Evolutionary conservation across 1,140 invertebrate species (phyloP), one percentile per base, ranked within the genome.

Genomic region (Camponotus vicinus): DNA sequence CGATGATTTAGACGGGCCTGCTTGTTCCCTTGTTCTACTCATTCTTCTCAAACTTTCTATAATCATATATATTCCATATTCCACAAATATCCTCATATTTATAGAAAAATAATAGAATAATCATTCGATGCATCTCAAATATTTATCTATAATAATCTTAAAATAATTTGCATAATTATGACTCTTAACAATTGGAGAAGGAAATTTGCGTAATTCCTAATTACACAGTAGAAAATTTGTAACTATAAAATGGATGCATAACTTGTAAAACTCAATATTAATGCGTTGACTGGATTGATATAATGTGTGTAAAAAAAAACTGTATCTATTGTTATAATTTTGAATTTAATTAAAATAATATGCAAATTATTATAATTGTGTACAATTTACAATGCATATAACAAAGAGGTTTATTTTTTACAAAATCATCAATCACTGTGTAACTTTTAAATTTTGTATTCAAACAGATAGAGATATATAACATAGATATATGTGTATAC

Each of bases 1-100:
- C 13, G 93, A 92, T 34, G 94, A 90, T 42, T 93, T 94, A 0
- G 94, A 95, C 5, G 94, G 94, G 3, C 94, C 94, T 6, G 94
- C 93, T 70, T 95, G 93, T 87, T 95, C 93, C 69, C 92, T 92
- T n/a, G 93, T 87, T 15, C 82, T 92, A 32, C 92, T 93, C 94
- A 95, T 95, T 13, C 77, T 92, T 55, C 27, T 27, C 2, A 63
- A 84, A 18, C 42, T 52, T 87, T 52, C 59, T 66, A 9, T 11
- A 61, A 57, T 15, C 15, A 73, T 32, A 21, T 0, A 27, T 18
- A 18, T 15, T 2, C 11, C 66, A 40, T 42, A 34, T 42, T 45
- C 52, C n/a, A n/a, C 0, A 37, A n/a, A 57, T 69, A 57, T 52
- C 66, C 34, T 67, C 49, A 57, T 6, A 1, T n/a, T 59, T 32